phyloP scores from a whole-genome alignment of 1,140 invertebrate species.

The Maconellicoccus hirsutus region DNA sequence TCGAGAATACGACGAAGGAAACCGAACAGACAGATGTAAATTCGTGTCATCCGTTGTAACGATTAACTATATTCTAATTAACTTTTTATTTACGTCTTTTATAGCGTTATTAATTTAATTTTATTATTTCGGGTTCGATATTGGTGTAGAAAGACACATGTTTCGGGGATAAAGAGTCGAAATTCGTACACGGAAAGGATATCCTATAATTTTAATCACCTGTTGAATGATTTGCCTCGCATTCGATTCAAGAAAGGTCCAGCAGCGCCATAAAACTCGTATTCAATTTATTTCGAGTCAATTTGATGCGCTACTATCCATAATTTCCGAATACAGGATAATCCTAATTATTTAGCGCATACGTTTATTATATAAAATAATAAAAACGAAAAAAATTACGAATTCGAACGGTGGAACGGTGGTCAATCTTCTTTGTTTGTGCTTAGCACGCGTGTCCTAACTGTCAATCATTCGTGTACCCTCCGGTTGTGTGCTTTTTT shows the following conservation, averaged over 20 bases:
- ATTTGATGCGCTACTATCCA: slow-evolving; percentile 17
- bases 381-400: neutral
- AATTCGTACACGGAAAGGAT: neutral
- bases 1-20: neutral
- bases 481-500: neutral
- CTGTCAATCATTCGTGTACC: slow-evolving; percentile 14
- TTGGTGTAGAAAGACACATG: neutral
- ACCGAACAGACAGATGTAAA: neutral
- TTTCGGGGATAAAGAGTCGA: neutral
- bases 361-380: neutral
- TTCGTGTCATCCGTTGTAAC: neutral
- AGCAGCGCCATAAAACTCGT: neutral
- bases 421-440: slow-evolving; percentile 19
- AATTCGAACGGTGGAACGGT: slow-evolving; percentile 12
- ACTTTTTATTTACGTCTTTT: neutral
- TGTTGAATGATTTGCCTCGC: neutral
- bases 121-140: neutral
- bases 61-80: neutral
- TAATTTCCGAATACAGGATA: slow-evolving; percentile 17
- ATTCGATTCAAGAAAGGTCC: neutral
- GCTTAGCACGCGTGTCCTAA: slow-evolving; percentile 19
- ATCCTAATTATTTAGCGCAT: slow-evolving; percentile 20
- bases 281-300: neutral
- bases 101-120: neutral
- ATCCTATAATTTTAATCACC: neutral